A percentile compares a stretch with the other conserved stretches of the same genome.
Conservation (phyloP, 2,797 vertebrate species). For the Crenuchus spilurus region DNA sequence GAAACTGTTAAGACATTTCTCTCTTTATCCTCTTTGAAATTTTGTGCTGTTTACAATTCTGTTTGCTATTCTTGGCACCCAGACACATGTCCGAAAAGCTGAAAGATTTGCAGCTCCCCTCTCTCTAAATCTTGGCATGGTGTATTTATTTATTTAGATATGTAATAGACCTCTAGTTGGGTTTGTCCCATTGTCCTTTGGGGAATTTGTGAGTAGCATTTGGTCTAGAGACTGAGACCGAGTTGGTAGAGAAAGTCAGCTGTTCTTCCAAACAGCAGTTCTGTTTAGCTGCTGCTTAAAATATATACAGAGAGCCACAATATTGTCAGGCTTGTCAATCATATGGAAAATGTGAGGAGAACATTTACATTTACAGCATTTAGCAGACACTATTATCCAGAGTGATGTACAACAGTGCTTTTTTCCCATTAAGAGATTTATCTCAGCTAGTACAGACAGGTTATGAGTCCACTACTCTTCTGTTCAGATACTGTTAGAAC, state of each 20-base stretch:
- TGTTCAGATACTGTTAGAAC: too few species aligned
- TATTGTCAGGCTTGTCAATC: slow-evolving; percentile 3
- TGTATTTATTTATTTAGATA: slow-evolving; percentile 2
- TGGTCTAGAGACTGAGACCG: too few species aligned
- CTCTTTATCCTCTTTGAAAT: background rate
- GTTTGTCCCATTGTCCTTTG: background rate
- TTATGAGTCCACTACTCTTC: too few species aligned
- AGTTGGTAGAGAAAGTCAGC: too few species aligned
- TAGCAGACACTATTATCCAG: too few species aligned
- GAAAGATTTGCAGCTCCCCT: background rate
- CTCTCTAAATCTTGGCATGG: background rate
- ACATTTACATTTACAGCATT: too few species aligned
- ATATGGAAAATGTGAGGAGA: too few species aligned
- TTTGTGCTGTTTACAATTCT: background rate
- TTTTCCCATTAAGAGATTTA: too few species aligned
- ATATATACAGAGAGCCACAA: slow-evolving; percentile 7
- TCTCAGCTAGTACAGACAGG: too few species aligned
- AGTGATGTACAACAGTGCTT: too few species aligned
- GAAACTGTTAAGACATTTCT: background rate
- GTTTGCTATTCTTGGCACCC: background rate
- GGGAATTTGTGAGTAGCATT: too few species aligned
- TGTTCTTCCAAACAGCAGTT: slow-evolving; percentile 4
- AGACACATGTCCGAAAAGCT: background rate
- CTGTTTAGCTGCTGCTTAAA: slow-evolving; percentile 15
- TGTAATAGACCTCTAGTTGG: background rate